These are phyloP conservation scores for Phoenoteleia sp. DNA, from an alignment of 2,888 invertebrate genomes.

Conservation along the genomic window DNA sequence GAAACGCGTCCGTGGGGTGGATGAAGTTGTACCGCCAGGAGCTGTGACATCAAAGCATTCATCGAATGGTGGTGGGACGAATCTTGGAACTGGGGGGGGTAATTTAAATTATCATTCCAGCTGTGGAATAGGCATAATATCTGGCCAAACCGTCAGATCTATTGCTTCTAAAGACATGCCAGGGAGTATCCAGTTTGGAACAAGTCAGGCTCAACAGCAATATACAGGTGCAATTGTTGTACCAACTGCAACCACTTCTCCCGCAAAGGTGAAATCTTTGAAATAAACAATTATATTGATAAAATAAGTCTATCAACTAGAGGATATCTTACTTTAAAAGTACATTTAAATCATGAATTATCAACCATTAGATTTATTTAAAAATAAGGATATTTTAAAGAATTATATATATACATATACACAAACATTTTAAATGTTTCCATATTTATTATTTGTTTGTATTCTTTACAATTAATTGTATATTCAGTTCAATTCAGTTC, in stretches of 20 bases:
- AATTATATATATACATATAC: too few relatives aligned
- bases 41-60: constrained; percentile 87
- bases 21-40: constrained; percentile 85
- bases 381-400: too few relatives aligned
- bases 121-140: constrained; percentile 83
- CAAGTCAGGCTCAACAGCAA: constrained; percentile 84
- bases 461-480: too few relatives aligned
- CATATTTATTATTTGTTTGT: too few relatives aligned
- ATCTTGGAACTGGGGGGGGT: constrained; percentile 84
- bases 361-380: too few relatives aligned
- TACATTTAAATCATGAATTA: too few relatives aligned
- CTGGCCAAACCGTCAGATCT: constrained; percentile 85
- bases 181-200: constrained; percentile 86
- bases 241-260: constrained; percentile 84
- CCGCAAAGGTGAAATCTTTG: constrained; percentile 86
- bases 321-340: too few relatives aligned
- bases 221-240: constrained; percentile 85
- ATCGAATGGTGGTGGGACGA: constrained; percentile 85
- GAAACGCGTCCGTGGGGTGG: constrained; percentile 88
- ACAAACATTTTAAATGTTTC: too few relatives aligned
- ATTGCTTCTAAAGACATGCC: constrained; percentile 86
- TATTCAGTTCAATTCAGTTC: too few relatives aligned
- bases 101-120: constrained; percentile 85
- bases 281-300: too few relatives aligned
- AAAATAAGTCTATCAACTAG: too few relatives aligned